Evolutionary conservation across 2,888 invertebrate species (phyloP), one percentile per base, ranked within the genome.

Genomic region (Apamea crenata): DNA sequence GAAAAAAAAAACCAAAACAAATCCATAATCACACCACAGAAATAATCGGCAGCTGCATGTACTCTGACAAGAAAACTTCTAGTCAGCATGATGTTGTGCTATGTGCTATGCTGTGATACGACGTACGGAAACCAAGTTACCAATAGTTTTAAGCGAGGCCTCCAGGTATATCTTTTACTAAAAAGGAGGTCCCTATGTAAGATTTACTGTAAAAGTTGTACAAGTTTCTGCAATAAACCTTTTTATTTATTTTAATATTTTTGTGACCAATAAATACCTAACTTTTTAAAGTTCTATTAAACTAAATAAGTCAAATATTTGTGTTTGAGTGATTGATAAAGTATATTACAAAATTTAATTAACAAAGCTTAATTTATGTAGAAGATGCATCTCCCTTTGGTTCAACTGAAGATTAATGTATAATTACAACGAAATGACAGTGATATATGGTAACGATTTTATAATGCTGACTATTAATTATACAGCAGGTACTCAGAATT

Each of bases 401-500:
- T 63, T 7, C 12, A 18, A 67, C 21, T 2, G 2, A 84, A 75
- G 65, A 84, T 72, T 14, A 81, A 84, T 84, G 77, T 80, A 44
- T 53, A 77, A 74, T 72, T 61, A 66, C 7, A 40, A 36, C 16
- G 10, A 32, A 40, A 70, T 70, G 68, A 83, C 79, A 75, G 40
- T 82, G 82, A 82, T 75, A 69, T 75, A 82, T 79, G 70, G 36
- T 74, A 47, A 79, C 25, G 29, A 44, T 65, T 74, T 82, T 21
- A 32, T 72, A 65, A 78, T 78, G 73, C 10, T 36, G 44, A 25
- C 4, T 40, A 50, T 75, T 69, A 44, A 67, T 70, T 32, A 56
- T 44, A 36, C 18, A 44, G 18, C 44, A 72, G 32, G 8, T 56
- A 70, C 21, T 59, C 2, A n/a, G 8, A 71, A 47, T 29, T 65